Conservation (phyloP, 2,113 vertebrate genomes). For the Dipodomys merriami region DNA sequence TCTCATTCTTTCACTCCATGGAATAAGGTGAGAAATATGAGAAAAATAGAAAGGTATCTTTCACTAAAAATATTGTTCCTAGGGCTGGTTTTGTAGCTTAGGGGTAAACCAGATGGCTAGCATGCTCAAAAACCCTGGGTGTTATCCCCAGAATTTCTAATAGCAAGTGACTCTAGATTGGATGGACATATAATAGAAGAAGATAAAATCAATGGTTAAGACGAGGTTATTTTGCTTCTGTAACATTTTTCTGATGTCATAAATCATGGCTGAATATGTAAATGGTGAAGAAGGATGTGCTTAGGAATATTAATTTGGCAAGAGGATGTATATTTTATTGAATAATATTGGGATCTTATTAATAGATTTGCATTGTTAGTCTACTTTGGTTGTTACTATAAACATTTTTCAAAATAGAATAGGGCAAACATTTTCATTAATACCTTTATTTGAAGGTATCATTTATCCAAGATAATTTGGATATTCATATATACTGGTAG, state of each 20-base stretch:
- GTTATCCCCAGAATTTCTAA: background rate
- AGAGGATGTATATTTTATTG: background rate
- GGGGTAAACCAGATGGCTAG: background rate
- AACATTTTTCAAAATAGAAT: background rate
- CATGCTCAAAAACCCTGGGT: background rate
- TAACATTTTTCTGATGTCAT: background rate
- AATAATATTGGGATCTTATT: background rate
- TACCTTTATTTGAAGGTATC: background rate
- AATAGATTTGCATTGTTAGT: background rate
- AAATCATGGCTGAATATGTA: background rate
- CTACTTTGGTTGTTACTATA: background rate
- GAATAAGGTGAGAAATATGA: background rate
- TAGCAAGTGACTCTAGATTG: background rate
- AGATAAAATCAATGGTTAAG: background rate
- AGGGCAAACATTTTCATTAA: background rate
- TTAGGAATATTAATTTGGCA: background rate
- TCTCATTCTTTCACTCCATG: background rate
- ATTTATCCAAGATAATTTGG: background rate
- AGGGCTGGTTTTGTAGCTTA: rapidly evolving
- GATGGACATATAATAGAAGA: background rate
- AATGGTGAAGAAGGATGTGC: background rate
- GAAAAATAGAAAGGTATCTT: background rate
- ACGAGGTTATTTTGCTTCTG: background rate
- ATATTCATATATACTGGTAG: rapidly evolving
- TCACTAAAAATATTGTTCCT: background rate